Evolutionary conservation across 2,797 vertebrate species (phyloP), one percentile per base, ranked within the genome.

Genomic region (Sarcophilus harrisii): DNA sequence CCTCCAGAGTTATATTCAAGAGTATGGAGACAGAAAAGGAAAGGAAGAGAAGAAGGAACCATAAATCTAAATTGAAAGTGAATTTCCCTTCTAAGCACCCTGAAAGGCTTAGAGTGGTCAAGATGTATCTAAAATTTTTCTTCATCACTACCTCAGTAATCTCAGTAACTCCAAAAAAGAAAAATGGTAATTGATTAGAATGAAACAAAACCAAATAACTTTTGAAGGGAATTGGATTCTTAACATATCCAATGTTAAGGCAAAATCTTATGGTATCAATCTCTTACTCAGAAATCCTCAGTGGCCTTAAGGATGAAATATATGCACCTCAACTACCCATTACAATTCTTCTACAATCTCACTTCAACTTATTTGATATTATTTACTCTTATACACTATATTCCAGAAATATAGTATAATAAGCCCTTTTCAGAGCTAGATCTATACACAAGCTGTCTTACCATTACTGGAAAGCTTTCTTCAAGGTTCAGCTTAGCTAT

Each of bases 121-220:
- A 94, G 57, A 60, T 2, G 57, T n/a, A 59, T 93, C 55, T 92
- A 24, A 21, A 45, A 92, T 45, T 57, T 13, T 94, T n/a, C 8
- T 87, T 92, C 90, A 57, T 49, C 45, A 87, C 55, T 90, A 30
- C 49, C 91, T 93, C 81, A 73, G 92, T 55, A 95, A 9, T 11
- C 4, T 38, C 95, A 54, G 54, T 55, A 55, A 66, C 49, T 91
- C 89, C 81, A 62, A 92, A 4, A 93, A 28, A 81, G 66, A 92
- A 81, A 57, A 92, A 90, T 94, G 38, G 0, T 0, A 96, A 21
- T 81, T 58, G 90, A 58, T 58, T 90, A 30, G 8, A 8, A 10
- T 92, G 11, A 38, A n/a, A 81, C 59, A 58, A 57, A 96, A 92
- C 90, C 73, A 93, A 10, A 87, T 18, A 60, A 24, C 18, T 18